Conservation (phyloP, 92 coral and sea anemone genomes). For the Paramuricea clavata region DNA sequence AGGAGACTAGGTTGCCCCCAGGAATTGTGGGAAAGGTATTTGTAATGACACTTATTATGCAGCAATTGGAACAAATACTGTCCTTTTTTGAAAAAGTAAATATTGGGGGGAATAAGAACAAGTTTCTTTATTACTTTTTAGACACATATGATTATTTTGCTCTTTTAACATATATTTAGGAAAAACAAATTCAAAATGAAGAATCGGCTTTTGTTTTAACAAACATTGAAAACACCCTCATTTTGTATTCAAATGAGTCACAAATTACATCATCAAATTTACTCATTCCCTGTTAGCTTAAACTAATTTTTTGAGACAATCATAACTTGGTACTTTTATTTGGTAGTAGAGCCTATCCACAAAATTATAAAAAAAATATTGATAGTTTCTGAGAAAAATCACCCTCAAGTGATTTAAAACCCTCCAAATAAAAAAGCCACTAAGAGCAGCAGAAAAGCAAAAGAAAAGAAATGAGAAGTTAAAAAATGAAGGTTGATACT, state of each 20-base stretch:
- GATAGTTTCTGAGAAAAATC: not conserved
- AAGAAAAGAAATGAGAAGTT: slow-evolving; percentile 47
- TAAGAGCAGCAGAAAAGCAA: slow-evolving; percentile 55
- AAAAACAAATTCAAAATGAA: not conserved
- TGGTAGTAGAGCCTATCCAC: slow-evolving; percentile 30
- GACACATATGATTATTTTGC: not conserved
- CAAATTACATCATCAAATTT: slow-evolving; percentile 34
- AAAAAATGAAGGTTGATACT: slow-evolving; percentile 34
- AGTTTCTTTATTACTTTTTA: too few species aligned
- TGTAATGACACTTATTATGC: too few species aligned
- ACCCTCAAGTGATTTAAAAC: too few species aligned
- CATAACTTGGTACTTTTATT: slow-evolving; percentile 25
- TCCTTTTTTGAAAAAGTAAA: too few species aligned
- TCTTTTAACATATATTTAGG: not conserved
- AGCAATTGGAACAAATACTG: too few species aligned
- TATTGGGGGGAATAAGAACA: too few species aligned
- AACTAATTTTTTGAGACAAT: too few species aligned
- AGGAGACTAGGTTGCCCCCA: too few species aligned
- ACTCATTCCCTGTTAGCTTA: slow-evolving; percentile 46
- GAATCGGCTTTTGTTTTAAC: not conserved
- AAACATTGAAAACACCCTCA: slow-evolving; percentile 24
- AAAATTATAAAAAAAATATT: slow-evolving; percentile 3
- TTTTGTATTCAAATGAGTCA: slow-evolving; percentile 51
- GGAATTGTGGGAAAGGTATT: too few species aligned
- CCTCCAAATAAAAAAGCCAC: slow-evolving; percentile 51